Evolutionary conservation across 2,797 vertebrate genomes (phyloP).

Genomic region (Platalea minor): DNA sequence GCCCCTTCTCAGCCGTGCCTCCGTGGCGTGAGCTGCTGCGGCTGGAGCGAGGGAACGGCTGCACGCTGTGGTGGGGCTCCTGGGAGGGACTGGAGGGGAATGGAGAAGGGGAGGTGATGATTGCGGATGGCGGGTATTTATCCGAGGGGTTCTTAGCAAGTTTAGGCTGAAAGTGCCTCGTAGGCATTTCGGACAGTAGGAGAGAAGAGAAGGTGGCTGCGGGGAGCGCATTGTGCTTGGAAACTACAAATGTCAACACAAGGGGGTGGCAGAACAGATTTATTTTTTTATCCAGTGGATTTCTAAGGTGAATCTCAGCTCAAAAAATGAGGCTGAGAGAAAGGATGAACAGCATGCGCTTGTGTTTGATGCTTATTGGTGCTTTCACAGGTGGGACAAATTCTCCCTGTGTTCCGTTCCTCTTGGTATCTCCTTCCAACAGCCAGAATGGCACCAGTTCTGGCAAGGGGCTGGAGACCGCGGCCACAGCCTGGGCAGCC

Average conservation of each 20-base stretch:
- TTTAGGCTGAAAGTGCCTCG: background rate
- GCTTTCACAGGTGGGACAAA: background rate
- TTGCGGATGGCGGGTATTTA: accelerated
- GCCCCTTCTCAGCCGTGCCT: background rate
- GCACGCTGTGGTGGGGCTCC: background rate
- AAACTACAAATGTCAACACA: accelerated
- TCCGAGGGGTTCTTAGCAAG: background rate
- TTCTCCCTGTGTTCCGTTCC: background rate
- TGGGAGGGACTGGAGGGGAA: background rate
- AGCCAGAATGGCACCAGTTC: accelerated
- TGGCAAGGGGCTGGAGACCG: background rate
- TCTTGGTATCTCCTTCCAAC: background rate
- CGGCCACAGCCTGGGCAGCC: background rate
- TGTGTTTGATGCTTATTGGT: background rate
- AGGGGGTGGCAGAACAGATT: background rate
- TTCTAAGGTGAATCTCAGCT: background rate
- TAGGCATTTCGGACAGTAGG: accelerated
- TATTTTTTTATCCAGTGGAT: background rate
- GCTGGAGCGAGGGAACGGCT: background rate
- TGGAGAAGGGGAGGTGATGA: accelerated
- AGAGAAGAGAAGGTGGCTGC: too few species aligned
- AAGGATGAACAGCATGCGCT: background rate
- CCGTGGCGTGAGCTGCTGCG: background rate
- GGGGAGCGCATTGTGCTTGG: too few species aligned
- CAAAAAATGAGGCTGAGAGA: background rate